These are phyloP conservation scores for Drosophila mercatorum DNA, from an alignment of 2,888 invertebrate species.

Conservation along the genomic window DNA sequence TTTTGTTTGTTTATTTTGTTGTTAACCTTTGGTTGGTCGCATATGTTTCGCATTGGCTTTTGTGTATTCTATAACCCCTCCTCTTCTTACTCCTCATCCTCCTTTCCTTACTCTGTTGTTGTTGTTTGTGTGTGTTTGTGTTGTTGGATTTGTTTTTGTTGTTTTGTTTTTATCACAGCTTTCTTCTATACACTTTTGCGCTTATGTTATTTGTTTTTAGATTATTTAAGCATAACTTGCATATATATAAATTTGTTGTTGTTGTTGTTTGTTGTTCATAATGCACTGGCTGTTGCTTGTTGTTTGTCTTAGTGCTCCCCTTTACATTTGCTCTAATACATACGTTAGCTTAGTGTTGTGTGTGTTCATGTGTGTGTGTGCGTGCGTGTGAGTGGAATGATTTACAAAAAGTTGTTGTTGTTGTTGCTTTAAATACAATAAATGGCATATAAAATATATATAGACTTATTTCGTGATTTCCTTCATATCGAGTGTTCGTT, in stretches of 20 bases:
- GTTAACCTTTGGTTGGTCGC: conserved; percentile 79
- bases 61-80: conserved; percentile 18
- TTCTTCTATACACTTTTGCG: conserved; percentile 65
- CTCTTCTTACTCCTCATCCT: not conserved
- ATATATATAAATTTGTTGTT: conserved; percentile 62
- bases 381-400: conserved; percentile 63
- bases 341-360: conserved; percentile 63
- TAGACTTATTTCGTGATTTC: conserved; percentile 30
- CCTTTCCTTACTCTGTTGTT: conserved; percentile 16
- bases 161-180: conserved; percentile 71
- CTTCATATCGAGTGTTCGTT: conserved; percentile 16
- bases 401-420: conserved; percentile 61
- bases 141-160: conserved; percentile 43
- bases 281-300: conserved; percentile 53
- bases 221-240: conserved; percentile 74
- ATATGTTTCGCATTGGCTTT: conserved; percentile 77
- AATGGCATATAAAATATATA: conserved; percentile 77
- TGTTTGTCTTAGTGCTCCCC: conserved; percentile 15
- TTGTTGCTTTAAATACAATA: conserved; percentile 71
- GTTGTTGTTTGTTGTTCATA: conserved; percentile 43
- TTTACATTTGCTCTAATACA: conserved; percentile 58
- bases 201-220: conserved; percentile 52
- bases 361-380: not conserved
- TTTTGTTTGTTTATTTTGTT: conserved; percentile 46
- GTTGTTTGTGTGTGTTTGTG: conserved; percentile 37